A percentile compares a stretch with the other conserved stretches of the same genome.
These are phyloP conservation scores for Diglossa cyanea DNA, from an alignment of 2,797 vertebrate species.

Conservation along the genomic window DNA sequence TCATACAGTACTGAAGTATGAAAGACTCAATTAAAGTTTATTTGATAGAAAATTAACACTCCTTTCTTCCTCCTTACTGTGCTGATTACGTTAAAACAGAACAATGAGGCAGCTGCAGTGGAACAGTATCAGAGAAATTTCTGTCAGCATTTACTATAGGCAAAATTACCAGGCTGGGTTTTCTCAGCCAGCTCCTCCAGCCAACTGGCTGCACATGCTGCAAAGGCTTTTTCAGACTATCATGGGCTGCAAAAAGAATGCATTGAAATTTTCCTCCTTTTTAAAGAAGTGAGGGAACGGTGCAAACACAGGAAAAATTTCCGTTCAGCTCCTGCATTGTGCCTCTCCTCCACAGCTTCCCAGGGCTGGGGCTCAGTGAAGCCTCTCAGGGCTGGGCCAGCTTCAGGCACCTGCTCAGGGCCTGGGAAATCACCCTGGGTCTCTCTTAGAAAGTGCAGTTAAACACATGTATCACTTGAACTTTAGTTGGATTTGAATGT, in stretches of 20 bases:
- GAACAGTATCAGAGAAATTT: slow-evolving; percentile 52
- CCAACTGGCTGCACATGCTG: slow-evolving; percentile 61
- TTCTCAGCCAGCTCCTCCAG: slow-evolving; percentile 49
- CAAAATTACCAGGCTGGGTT: slow-evolving; percentile 50
- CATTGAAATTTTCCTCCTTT: slow-evolving; percentile 31
- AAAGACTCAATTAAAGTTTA: slow-evolving; percentile 64
- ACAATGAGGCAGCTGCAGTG: slow-evolving; percentile 69
- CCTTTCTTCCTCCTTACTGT: slow-evolving; percentile 48
- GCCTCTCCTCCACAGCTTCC: not conserved
- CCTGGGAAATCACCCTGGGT: not conserved
- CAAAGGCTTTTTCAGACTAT: not conserved
- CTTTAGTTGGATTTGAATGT: not conserved
- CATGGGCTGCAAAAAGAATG: slow-evolving; percentile 21
- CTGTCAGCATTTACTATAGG: slow-evolving; percentile 59
- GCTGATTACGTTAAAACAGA: slow-evolving; percentile 56
- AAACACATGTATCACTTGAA: not conserved
- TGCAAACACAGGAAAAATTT: slow-evolving; percentile 11
- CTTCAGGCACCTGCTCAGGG: not conserved
- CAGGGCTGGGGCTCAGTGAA: not conserved
- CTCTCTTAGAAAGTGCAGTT: not conserved
- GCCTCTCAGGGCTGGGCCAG: not conserved
- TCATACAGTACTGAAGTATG: slow-evolving; percentile 40
- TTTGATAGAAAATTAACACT: slow-evolving; percentile 54
- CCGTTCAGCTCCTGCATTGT: slow-evolving; percentile 14
- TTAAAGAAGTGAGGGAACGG: slow-evolving; percentile 15